phyloP scores from a whole-genome alignment of 2,797 vertebrate genomes.

The Bradypus variegatus region DNA sequence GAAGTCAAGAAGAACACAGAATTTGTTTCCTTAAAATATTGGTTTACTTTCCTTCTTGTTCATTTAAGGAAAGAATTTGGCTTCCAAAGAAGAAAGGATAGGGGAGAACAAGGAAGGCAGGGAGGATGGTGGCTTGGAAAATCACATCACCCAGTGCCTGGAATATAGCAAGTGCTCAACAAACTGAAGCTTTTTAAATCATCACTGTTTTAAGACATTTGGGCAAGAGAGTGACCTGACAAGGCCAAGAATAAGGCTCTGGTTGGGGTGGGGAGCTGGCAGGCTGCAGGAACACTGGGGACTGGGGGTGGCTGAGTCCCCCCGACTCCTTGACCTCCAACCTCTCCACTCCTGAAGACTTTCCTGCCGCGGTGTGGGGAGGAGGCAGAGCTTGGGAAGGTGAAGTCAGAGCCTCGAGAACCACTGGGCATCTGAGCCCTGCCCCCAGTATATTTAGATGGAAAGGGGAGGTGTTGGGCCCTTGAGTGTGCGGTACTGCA shows the following conservation, averaged over 20 bases:
- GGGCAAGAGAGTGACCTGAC: neutral
- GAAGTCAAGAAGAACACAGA: neutral
- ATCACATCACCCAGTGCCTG: neutral
- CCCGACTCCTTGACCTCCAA: no score
- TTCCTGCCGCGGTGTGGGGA: neutral
- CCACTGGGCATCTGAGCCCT: neutral
- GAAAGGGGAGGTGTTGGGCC: neutral
- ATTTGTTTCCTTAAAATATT: slow-evolving; percentile 7
- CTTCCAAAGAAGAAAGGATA: neutral
- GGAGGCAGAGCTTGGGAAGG: neutral
- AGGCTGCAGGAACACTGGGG: no score
- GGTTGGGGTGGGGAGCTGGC: no score
- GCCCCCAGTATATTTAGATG: no score
- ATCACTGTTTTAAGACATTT: neutral
- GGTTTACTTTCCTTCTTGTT: neutral
- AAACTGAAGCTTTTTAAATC: neutral
- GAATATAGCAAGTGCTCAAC: neutral
- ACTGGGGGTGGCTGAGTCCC: neutral
- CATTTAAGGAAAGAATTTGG: slow-evolving; percentile 6
- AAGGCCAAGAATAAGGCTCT: neutral
- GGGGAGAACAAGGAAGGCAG: neutral
- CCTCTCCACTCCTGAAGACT: neutral
- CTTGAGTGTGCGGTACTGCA: no score
- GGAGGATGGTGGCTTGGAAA: neutral
- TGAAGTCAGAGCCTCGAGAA: neutral